phyloP scores from a whole-genome alignment of 2,797 vertebrate genomes.

The Pipistrellus kuhlii region DNA sequence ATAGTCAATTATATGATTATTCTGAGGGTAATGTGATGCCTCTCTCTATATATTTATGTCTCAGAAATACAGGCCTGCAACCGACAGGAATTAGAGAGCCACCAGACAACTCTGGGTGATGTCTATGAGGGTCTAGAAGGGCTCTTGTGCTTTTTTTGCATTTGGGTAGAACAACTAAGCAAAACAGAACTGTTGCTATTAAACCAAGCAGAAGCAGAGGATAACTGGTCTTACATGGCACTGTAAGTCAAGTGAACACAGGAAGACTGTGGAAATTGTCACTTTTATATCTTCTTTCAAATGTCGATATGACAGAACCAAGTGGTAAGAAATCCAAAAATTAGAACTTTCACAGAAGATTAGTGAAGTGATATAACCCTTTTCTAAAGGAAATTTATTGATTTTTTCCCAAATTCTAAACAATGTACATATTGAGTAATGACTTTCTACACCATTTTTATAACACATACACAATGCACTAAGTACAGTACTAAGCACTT shows the following conservation, averaged over 20 bases:
- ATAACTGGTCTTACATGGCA: not conserved
- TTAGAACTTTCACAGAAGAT: not conserved
- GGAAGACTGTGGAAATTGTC: not conserved
- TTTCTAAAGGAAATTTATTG: not conserved
- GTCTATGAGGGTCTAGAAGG: not conserved
- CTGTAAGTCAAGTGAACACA: not conserved
- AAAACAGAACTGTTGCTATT: not conserved
- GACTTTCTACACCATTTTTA: not conserved
- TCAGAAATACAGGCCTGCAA: not conserved
- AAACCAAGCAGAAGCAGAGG: not conserved
- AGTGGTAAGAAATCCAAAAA: not conserved
- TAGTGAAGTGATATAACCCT: not conserved
- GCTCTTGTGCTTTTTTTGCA: not conserved
- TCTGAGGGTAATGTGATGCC: not conserved
- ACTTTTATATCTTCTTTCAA: not conserved
- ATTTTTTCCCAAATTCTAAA: not conserved
- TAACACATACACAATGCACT: not conserved
- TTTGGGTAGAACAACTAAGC: not conserved
- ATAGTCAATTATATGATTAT: not conserved
- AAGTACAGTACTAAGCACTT: not conserved
- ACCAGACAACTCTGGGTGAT: not conserved
- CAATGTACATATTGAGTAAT: not conserved
- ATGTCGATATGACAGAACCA: not conserved
- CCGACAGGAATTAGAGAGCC: not conserved
- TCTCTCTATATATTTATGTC: not conserved